Evolutionary conservation across 2,797 vertebrate genomes (phyloP).

Genomic region (Avahi laniger): DNA sequence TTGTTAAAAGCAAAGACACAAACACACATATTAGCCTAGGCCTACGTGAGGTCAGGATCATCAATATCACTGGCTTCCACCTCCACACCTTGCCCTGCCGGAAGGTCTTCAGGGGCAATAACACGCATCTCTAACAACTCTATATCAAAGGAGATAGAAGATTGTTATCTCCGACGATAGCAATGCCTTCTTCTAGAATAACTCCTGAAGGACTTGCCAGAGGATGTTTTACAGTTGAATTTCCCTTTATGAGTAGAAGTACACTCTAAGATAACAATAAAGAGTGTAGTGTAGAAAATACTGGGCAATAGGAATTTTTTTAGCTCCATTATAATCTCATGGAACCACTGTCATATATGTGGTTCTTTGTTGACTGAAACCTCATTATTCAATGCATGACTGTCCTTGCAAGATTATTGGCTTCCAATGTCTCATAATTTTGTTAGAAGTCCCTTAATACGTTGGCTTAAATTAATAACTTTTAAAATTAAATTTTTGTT

Average conservation of each 20-base stretch:
- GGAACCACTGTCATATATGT: neutral
- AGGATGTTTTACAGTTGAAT: neutral
- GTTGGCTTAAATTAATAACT: neutral
- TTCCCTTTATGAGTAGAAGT: neutral
- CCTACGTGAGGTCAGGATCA: neutral
- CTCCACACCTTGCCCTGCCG: neutral
- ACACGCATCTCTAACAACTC: neutral
- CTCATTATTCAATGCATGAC: neutral
- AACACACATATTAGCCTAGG: neutral
- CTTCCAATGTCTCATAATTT: neutral
- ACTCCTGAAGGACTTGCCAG: neutral
- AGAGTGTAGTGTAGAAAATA: neutral
- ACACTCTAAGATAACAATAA: neutral
- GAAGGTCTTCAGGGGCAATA: neutral
- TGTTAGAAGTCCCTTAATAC: neutral
- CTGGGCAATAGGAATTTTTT: neutral
- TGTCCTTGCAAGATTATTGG: neutral
- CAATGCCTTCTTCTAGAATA: neutral
- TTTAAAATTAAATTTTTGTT: slow-evolving; percentile 1
- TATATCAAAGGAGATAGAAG: neutral
- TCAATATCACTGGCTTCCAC: neutral
- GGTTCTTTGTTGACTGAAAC: neutral
- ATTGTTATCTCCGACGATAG: neutral
- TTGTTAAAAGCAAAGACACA: neutral
- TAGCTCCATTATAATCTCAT: neutral